These are phyloP conservation scores for Nesometra sesokonis DNA, from an alignment of 35 echinoderm and acorn worm genomes.

Conservation along the genomic window DNA sequence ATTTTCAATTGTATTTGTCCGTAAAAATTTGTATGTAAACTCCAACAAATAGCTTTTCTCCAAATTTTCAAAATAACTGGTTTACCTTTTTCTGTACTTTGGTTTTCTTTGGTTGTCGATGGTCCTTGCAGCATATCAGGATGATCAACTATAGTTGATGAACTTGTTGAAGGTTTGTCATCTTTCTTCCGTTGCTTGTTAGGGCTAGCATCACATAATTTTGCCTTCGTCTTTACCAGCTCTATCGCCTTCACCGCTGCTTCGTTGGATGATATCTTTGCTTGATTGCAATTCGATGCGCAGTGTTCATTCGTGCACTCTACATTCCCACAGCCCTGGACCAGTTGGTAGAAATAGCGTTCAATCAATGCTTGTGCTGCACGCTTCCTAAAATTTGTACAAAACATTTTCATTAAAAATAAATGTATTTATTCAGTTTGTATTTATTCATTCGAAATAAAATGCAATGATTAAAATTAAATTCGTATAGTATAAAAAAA, in stretches of 20 bases:
- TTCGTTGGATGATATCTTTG: conserved; percentile 53
- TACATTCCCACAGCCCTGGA: conserved; percentile 71
- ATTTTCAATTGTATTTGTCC: too few species aligned
- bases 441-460: too few species aligned
- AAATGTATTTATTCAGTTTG: too few species aligned
- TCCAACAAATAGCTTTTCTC: too few species aligned
- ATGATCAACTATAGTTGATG: background rate
- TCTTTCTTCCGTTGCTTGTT: conserved; percentile 42
- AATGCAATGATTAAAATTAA: too few species aligned
- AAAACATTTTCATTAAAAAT: too few species aligned
- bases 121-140: background rate
- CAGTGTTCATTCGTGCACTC: conserved; percentile 79
- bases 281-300: conserved; percentile 52
- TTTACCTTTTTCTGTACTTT: background rate
- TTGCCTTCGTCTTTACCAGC: conserved; percentile 74
- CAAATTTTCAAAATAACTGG: too few species aligned
- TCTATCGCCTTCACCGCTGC: conserved; percentile 82
- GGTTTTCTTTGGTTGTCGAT: background rate
- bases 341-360: conserved; percentile 90
- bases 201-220: conserved; percentile 49
- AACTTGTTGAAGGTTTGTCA: background rate
- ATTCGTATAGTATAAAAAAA: too few species aligned
- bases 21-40: too few species aligned
- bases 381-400: conserved; percentile 74
- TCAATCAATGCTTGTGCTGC: conserved; percentile 69